These are phyloP conservation scores for Ia io DNA, from an alignment of 2,113 vertebrate genomes.

Conservation along the genomic window DNA sequence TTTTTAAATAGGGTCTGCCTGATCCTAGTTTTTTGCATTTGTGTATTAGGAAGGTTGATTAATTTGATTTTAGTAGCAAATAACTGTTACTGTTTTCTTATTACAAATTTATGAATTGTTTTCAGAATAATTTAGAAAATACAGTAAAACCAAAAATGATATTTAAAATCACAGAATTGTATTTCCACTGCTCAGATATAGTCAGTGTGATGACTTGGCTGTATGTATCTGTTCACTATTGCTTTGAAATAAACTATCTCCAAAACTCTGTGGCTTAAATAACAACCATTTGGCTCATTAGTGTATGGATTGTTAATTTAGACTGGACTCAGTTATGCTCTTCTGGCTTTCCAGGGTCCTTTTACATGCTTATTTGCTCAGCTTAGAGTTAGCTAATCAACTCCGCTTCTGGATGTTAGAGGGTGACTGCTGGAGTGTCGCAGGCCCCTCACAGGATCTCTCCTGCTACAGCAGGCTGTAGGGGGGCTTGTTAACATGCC, in stretches of 20 bases:
- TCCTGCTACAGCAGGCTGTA: not conserved
- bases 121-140: not conserved
- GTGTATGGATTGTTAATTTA: not conserved
- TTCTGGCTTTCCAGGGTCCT: not conserved
- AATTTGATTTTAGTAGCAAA: not conserved
- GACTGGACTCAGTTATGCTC: not conserved
- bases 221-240: not conserved
- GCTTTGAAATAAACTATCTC: not conserved
- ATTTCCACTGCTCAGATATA: not conserved
- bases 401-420: not conserved
- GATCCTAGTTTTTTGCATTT: not conserved
- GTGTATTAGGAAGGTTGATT: not conserved
- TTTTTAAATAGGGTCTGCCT: not conserved
- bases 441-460: not conserved
- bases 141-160: not conserved
- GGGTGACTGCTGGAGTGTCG: fast-evolving
- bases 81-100: not conserved
- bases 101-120: not conserved
- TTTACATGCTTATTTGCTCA: not conserved
- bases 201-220: not conserved
- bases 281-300: not conserved
- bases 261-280: not conserved
- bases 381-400: not conserved
- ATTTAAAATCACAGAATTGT: not conserved
- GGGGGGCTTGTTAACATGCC: not conserved